Percentiles rank a stretch among this genome's conserved stretches.
Evolutionary conservation across 2,888 invertebrate species (phyloP).

Genomic region (Acrobasis suavella): DNA sequence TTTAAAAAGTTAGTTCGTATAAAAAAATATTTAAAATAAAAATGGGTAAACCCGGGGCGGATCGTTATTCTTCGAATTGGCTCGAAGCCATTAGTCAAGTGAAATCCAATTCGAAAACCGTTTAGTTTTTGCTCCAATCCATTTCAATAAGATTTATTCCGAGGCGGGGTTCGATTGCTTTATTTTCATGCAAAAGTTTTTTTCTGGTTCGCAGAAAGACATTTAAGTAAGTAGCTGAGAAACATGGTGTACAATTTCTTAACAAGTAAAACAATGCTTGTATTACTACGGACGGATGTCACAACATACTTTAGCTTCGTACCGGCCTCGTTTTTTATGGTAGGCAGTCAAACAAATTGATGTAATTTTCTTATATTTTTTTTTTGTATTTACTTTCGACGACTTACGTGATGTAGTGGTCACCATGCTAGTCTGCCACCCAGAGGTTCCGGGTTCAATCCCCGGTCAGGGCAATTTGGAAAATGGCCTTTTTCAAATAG

Average conservation of each 20-base stretch:
- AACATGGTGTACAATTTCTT: neutral
- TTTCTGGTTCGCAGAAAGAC: neutral
- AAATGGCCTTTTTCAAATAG: no score
- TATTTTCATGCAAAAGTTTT: slow-evolving; percentile 9
- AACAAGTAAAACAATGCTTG: neutral
- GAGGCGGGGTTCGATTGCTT: slow-evolving; percentile 5
- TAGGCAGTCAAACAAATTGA: no score
- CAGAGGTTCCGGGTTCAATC: no score
- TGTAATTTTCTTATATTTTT: no score
- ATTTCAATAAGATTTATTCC: slow-evolving; percentile 13
- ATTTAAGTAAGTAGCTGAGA: neutral
- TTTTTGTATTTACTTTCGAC: no score
- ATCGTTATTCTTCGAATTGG: neutral
- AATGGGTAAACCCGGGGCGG: neutral
- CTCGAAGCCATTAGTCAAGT: slow-evolving; percentile 3
- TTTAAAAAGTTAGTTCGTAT: no score
- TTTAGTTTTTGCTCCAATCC: slow-evolving; percentile 13
- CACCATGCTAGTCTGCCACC: no score
- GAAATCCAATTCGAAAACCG: slow-evolving; percentile 5
- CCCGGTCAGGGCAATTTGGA: no score
- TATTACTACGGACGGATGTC: neutral
- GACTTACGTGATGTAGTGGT: no score
- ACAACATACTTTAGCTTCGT: no score
- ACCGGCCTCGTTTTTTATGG: no score
- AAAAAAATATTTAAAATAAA: neutral